phyloP scores from a whole-genome alignment of 2,113 vertebrate genomes.

The Zapus hudsonius region DNA sequence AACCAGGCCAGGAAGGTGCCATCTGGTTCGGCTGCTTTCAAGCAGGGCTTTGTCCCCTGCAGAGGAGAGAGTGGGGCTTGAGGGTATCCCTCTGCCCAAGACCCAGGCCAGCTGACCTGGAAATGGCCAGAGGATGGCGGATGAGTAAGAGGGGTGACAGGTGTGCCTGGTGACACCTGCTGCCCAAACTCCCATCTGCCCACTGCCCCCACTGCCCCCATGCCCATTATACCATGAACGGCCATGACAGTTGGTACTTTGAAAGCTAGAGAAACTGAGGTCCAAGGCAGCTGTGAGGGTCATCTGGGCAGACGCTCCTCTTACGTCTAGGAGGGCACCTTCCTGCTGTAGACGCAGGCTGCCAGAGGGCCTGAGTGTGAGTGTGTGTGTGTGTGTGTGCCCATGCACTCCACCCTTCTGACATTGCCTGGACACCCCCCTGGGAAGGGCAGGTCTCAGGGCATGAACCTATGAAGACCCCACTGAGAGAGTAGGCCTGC shows the following conservation, averaged over 20 bases:
- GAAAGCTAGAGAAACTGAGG: not conserved
- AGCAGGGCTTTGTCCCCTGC: slow-evolving; percentile 29
- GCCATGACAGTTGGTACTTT: not conserved
- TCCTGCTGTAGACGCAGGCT: not conserved
- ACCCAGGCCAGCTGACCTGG: not conserved
- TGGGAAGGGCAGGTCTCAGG: slow-evolving; percentile 50
- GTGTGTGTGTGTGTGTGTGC: too few relatives aligned
- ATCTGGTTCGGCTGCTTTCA: not conserved
- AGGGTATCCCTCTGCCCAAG: not conserved
- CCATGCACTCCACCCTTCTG: not conserved
- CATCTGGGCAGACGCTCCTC: not conserved
- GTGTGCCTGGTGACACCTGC: not conserved
- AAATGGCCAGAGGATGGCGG: not conserved
- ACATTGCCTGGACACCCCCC: not conserved
- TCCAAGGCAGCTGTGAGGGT: not conserved
- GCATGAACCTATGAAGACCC: not conserved
- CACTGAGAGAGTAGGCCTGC: not conserved
- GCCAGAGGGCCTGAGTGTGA: rapidly evolving
- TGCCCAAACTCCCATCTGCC: not conserved
- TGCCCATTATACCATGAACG: too few relatives aligned
- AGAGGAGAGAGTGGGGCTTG: rapidly evolving
- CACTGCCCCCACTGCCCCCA: not conserved
- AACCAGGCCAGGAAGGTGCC: not conserved
- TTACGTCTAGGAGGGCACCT: not conserved
- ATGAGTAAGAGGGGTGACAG: not conserved